Conservation (phyloP, 2,797 vertebrate species). For the Argyrosomus regius region DNA sequence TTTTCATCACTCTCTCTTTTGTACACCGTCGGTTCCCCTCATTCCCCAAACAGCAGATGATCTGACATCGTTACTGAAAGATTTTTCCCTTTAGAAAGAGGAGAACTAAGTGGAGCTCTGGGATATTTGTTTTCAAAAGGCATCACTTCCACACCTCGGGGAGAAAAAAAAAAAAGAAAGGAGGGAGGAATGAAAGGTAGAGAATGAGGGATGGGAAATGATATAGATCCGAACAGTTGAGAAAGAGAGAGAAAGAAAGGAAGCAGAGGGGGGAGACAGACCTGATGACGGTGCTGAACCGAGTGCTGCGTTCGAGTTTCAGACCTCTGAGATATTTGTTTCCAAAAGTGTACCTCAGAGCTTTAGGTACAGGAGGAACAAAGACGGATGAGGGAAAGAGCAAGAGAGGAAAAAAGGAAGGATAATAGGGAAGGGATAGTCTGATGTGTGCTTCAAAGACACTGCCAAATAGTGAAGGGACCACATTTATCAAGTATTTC, state of each 20-base stretch:
- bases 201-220: slow-evolving; percentile 20
- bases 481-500: neutral
- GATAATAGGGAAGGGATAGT: neutral
- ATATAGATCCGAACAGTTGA: slow-evolving; percentile 13
- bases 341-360: slow-evolving; percentile 50
- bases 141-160: slow-evolving; percentile 37
- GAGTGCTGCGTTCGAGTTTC: neutral
- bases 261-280: neutral
- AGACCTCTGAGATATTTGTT: slow-evolving; percentile 53
- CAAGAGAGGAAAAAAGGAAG: neutral
- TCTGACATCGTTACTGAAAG: slow-evolving; percentile 51
- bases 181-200: slow-evolving; percentile 9
- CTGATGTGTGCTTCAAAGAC: slow-evolving; percentile 24
- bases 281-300: neutral
- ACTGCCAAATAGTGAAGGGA: neutral
- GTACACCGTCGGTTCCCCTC: slow-evolving; percentile 25
- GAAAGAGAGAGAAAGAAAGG: neutral
- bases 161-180: neutral
- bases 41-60: slow-evolving; percentile 52
- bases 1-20: slow-evolving; percentile 42
- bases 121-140: slow-evolving; percentile 62
- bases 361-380: slow-evolving; percentile 13
- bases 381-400: slow-evolving; percentile 9
- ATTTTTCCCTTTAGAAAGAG: slow-evolving; percentile 17
- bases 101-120: slow-evolving; percentile 47